Base-by-base conservation (phyloP, 2,888 invertebrate species). In the Megaustenia siamemsis region DNA sequence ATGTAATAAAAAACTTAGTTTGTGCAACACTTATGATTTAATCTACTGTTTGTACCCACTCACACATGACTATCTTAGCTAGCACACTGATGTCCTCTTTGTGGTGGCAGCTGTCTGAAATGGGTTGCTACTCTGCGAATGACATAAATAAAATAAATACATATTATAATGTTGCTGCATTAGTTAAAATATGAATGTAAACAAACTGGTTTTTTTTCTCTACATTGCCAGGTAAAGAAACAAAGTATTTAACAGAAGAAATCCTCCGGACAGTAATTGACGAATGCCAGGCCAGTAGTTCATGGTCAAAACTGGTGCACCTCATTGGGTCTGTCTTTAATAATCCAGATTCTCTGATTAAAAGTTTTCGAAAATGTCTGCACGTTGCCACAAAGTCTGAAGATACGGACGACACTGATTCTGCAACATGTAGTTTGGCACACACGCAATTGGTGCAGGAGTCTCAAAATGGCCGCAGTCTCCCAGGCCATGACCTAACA, bases 251-350 rank as follows among this genome's bases (percentile, higher is more conserved):
- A 87, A 97, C 97, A 76, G 97, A 98, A 94, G 95, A 96, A 87
- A 96, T 96, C 87, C 95, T 98, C 81, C 95, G 96, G 91, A 95
- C 96, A 88, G 95, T 98, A 86, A 96, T 98, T 89, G 96, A 96
- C 88, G 96, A 96, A 90, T 97, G 97, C 92, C 95, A 96, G 91
- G 94, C 95, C 86, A 95, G 95, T 68, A 95, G 96, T 88, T 95
- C 95, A 83, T 97, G 96, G 91, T 96, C 96, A 73, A 95, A 96
- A 18, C 94, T 98, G 71, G 96, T 97, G 87, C 95, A 96, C 83
- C 96, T 96, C 24, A 94, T 98, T 53, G 96, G 97, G 0, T 96
- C 96, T 93, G 96, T 97, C 0, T 98, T 97, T 94, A 95, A 95
- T 49, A 95, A 94, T 87, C 95, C 96, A 68, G 96, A 96, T 87